Evolutionary conservation across 1,140 invertebrate species (phyloP).

Genomic region (Drosophila sechellia): DNA sequence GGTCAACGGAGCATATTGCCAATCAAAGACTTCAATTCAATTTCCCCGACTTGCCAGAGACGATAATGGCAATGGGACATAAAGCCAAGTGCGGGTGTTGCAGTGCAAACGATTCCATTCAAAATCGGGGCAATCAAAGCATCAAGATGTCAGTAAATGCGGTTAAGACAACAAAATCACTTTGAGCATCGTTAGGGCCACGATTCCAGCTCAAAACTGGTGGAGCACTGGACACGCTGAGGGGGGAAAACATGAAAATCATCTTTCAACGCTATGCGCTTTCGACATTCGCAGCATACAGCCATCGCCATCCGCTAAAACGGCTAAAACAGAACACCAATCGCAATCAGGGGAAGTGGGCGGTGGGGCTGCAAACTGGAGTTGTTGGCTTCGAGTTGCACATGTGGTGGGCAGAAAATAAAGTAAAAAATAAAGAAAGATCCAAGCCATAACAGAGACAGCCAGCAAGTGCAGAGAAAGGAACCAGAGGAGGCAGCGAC

Average conservation of each 20-base stretch:
- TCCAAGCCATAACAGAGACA: constrained; percentile 14
- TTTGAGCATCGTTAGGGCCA: constrained; percentile 69
- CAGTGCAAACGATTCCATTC: constrained; percentile 64
- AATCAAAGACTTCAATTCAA: constrained; percentile 77
- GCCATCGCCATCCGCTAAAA: constrained; percentile 13
- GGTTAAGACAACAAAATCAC: constrained; percentile 79
- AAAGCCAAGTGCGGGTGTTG: constrained; percentile 66
- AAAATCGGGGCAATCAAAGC: constrained; percentile 78
- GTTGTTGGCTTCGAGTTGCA: constrained; percentile 18
- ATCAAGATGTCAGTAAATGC: constrained; percentile 79
- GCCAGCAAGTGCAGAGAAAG: constrained; percentile 64
- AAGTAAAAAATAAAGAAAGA: constrained; percentile 7
- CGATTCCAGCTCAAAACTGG: constrained; percentile 36
- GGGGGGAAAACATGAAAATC: constrained; percentile 79
- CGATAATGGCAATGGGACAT: constrained; percentile 66
- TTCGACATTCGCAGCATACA: constrained; percentile 40
- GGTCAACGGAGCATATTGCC: constrained; percentile 62
- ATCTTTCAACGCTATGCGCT: constrained; percentile 76
- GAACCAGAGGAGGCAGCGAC: constrained; percentile 37
- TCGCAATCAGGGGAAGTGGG: constrained; percentile 47
- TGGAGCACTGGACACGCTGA: constrained; percentile 2
- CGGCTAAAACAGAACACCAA: constrained; percentile 31
- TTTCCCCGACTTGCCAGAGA: constrained; percentile 59
- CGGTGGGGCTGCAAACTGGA: constrained; percentile 1
- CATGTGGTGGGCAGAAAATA: constrained; percentile 34